Base-by-base conservation (phyloP, 2,113 vertebrate genomes). In the Edolisoma coerulescens region DNA sequence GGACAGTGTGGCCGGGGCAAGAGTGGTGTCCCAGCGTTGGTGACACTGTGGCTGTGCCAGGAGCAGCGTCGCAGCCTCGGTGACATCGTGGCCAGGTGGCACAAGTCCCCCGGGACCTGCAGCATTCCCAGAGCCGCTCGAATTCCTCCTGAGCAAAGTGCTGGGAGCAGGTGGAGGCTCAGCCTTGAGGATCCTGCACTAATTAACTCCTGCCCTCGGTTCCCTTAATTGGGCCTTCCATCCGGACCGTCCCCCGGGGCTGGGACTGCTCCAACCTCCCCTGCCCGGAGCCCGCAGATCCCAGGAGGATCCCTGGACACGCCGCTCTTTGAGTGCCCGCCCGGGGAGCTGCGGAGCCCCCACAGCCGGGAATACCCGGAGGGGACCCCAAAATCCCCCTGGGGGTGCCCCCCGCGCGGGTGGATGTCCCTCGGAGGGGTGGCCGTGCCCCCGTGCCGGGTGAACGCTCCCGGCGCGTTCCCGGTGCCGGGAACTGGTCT, bases 61-160 rank as follows among this genome's bases (percentile, higher is more conserved):
- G 11, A 56, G 42, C 10, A 2, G 39, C 18, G 76, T 71, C 91
- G 67, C 80, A 3, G 47, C 28, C 20, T 5, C 8, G 5, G 80
- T 1, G 5, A 16, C 70, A 44, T 33, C 5, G 6, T 3, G 33
- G 21, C 27, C 21, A 2, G 24, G 65, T 35, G 79, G 2, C n/a
- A 10, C 17, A 3, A 4, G 2, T 47, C 45, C 49, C 61, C 56
- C 2, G 47, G 61, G 78, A 35, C 10, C 75, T 13, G 59, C n/a
- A 4, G 52, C 21, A 0, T 4, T 64, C 32, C 0, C 1, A 1
- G 44, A 69, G 54, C 56, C 0, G 1, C 60, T 73, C 3, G 0
- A 35, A 18, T 26, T 10, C 12, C 42, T 47, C 50, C 50, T 0
- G 13, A 42, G 15, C 9, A 2, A 37, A 12, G 10, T 1, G 39